Evolutionary conservation across 2,797 vertebrate genomes (phyloP).

Genomic region (Poeciliopsis infans): DNA sequence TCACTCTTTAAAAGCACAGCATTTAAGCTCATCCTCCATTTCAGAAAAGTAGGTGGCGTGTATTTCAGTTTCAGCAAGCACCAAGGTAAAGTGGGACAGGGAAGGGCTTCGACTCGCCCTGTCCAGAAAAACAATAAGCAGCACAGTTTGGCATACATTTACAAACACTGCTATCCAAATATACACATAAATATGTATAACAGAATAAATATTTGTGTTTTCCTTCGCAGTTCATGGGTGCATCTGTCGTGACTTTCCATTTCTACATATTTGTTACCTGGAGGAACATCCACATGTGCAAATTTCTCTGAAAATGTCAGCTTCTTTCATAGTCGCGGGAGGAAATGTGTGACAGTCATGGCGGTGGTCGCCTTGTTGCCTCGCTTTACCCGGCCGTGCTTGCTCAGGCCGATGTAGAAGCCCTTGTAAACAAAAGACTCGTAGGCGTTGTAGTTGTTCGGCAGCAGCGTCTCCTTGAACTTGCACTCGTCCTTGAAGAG

Average conservation of each 20-base stretch:
- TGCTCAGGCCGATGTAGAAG: slow-evolving; percentile 95
- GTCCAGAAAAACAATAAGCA: slow-evolving; percentile 78
- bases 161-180: slow-evolving; percentile 87
- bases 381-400: slow-evolving; percentile 89
- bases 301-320: slow-evolving; percentile 78
- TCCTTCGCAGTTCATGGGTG: slow-evolving; percentile 67
- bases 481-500: slow-evolving; percentile 93
- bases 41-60: slow-evolving; percentile 72
- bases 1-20: slow-evolving; percentile 74
- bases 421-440: slow-evolving; percentile 89
- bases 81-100: slow-evolving; percentile 78
- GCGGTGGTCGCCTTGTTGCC: slow-evolving; percentile 91
- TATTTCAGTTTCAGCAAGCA: slow-evolving; percentile 80
- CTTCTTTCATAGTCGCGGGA: slow-evolving; percentile 89
- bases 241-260: slow-evolving; percentile 60
- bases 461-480: slow-evolving; percentile 93
- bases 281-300: slow-evolving; percentile 87
- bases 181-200: slow-evolving; percentile 85
- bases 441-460: slow-evolving; percentile 97
- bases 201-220: slow-evolving; percentile 81
- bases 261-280: slow-evolving; percentile 75
- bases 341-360: slow-evolving; percentile 96
- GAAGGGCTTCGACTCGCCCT: slow-evolving; percentile 66
- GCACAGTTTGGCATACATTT: slow-evolving; percentile 76
- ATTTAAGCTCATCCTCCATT: slow-evolving; percentile 67